Evolutionary conservation across 2,888 invertebrate genomes (phyloP).

Genomic region (Lottia gigantea): DNA sequence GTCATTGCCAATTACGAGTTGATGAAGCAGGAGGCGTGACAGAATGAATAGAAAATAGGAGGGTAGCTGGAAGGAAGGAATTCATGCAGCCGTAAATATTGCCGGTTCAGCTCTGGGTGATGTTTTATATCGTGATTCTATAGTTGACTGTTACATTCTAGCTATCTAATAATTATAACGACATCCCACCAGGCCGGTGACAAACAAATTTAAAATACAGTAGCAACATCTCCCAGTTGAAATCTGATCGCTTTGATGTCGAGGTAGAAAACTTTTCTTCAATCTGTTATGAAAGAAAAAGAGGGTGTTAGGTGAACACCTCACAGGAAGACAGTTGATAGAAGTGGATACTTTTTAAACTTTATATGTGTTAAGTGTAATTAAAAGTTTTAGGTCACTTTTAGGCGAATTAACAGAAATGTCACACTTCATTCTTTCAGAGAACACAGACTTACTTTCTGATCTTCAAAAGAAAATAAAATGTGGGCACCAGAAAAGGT

Average conservation of each 20-base stretch:
- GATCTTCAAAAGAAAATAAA: no score
- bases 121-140: neutral
- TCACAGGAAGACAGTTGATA: neutral
- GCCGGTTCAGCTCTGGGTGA: neutral
- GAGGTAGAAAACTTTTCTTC: neutral
- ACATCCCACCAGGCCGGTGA: constrained; percentile 1
- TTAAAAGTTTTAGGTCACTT: no score
- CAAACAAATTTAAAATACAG: neutral
- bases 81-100: constrained; percentile 2
- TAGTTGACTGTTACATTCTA: neutral
- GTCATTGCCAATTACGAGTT: neutral
- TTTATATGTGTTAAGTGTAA: no score
- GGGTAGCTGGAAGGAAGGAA: constrained; percentile 6
- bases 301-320: neutral
- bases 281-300: neutral
- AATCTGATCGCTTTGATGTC: constrained; percentile 5
- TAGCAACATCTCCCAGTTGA: constrained; percentile 2
- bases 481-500: no score
- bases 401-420: no score
- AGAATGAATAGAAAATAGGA: neutral
- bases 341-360: no score
- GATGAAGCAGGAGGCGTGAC: constrained; percentile 5
- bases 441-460: no score
- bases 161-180: neutral
- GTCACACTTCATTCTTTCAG: no score